phyloP scores from a whole-genome alignment of 2,797 vertebrate genomes.

The Protosalanx chinensis region DNA sequence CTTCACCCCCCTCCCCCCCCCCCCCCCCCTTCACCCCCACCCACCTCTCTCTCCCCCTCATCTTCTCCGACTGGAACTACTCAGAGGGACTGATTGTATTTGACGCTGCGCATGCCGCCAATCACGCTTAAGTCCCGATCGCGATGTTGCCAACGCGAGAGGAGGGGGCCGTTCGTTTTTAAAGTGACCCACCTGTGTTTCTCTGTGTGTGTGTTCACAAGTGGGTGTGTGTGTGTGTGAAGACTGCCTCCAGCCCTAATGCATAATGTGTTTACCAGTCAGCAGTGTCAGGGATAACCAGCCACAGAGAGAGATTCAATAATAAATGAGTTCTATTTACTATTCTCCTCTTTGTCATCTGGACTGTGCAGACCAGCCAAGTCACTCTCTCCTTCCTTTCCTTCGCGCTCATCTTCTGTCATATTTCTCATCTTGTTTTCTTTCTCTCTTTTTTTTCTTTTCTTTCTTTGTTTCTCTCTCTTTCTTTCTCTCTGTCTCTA shows the following conservation, averaged over 20 bases:
- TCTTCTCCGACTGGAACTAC: too few relatives aligned
- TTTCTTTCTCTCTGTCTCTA: not conserved
- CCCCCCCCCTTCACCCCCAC: too few relatives aligned
- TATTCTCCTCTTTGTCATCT: not conserved
- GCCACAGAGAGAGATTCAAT: not conserved
- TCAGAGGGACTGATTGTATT: too few relatives aligned
- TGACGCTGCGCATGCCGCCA: too few relatives aligned
- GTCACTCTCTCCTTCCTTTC: not conserved
- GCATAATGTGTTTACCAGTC: not conserved
- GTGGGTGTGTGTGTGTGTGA: conserved; percentile 1
- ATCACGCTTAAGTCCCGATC: too few relatives aligned
- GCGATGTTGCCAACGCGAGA: not conserved
- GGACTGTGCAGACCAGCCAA: not conserved
- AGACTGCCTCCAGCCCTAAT: not conserved
- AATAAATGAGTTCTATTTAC: not conserved
- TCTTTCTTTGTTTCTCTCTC: not conserved
- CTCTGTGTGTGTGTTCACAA: not conserved
- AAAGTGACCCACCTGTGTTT: not conserved
- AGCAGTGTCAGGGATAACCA: not conserved
- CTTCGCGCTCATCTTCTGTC: not conserved
- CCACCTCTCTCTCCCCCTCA: too few relatives aligned
- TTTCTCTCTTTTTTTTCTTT: not conserved
- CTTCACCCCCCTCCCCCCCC: too few relatives aligned
- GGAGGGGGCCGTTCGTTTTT: not conserved
- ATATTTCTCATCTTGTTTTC: not conserved